A percentile compares a stretch with the other conserved stretches of the same genome.
phyloP scores from a whole-genome alignment of 2,888 invertebrate species.

The Noctua fimbriata region DNA sequence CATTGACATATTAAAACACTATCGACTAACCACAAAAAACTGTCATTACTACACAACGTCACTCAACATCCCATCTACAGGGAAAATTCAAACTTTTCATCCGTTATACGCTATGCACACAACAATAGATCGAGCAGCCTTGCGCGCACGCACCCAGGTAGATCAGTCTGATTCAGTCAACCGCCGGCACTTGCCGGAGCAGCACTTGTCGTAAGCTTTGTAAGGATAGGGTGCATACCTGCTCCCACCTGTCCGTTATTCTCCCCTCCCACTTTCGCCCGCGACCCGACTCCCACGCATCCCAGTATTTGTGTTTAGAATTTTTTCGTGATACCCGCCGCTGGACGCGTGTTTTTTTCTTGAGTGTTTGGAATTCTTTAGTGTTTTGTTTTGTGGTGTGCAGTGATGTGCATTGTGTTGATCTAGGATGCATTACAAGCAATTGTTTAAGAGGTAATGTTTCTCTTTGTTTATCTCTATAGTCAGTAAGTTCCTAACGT shows the following conservation, averaged over 20 bases:
- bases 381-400: slow-evolving; percentile 75
- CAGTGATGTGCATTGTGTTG: slow-evolving; percentile 72
- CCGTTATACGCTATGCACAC: slow-evolving; percentile 51
- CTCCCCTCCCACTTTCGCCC: slow-evolving; percentile 68
- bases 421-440: slow-evolving; percentile 87
- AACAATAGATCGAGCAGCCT: slow-evolving; percentile 62
- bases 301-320: slow-evolving; percentile 79
- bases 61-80: slow-evolving; percentile 32
- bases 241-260: slow-evolving; percentile 63
- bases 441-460: slow-evolving; percentile 86
- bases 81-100: slow-evolving; percentile 67
- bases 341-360: slow-evolving; percentile 73
- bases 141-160: slow-evolving; percentile 67
- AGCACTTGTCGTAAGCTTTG: slow-evolving; percentile 71
- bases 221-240: slow-evolving; percentile 67
- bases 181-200: slow-evolving; percentile 73
- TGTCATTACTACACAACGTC: slow-evolving; percentile 23
- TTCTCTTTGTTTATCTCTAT: slow-evolving; percentile 22
- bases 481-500: slow-evolving; percentile 17
- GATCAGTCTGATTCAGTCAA: slow-evolving; percentile 70
- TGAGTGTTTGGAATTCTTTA: slow-evolving; percentile 66
- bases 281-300: slow-evolving; percentile 75
- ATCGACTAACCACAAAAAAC: slow-evolving; percentile 39
- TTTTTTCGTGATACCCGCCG: slow-evolving; percentile 79
- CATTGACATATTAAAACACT: slow-evolving; percentile 7